These are phyloP conservation scores for Prionailurus bengalensis DNA, from an alignment of 2,113 vertebrate genomes.

Conservation along the genomic window DNA sequence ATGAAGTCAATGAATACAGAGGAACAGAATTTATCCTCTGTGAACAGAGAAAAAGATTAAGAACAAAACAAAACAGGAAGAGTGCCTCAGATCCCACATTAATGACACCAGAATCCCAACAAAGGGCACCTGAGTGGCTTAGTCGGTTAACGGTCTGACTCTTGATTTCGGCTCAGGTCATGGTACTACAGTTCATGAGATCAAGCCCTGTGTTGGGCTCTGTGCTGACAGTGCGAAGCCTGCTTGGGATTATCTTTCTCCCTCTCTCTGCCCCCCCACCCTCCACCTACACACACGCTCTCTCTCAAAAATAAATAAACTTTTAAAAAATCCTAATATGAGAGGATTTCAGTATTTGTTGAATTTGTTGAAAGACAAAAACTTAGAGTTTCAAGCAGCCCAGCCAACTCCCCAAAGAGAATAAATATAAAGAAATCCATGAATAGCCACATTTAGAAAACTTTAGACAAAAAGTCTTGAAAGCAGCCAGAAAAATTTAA, in stretches of 20 bases:
- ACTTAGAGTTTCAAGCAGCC: neutral
- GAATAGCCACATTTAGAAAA: neutral
- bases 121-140: too few relatives aligned
- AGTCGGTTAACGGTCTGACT: too few relatives aligned
- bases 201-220: too few relatives aligned
- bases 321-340: neutral
- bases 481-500: slow-evolving; percentile 26
- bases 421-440: slow-evolving; percentile 28
- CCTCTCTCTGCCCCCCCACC: too few relatives aligned
- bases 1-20: neutral
- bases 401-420: neutral
- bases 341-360: neutral
- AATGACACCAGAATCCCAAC: neutral
- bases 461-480: slow-evolving; percentile 6
- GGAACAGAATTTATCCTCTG: neutral
- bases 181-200: too few relatives aligned
- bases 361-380: slow-evolving; percentile 2
- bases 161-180: too few relatives aligned
- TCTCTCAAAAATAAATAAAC: too few relatives aligned
- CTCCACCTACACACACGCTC: too few relatives aligned
- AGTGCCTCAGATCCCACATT: neutral
- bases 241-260: too few relatives aligned
- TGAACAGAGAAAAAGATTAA: neutral
- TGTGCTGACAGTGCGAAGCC: too few relatives aligned
- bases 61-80: neutral